phyloP scores from a whole-genome alignment of 2,888 invertebrate genomes.

The Celastrina argiolus region DNA sequence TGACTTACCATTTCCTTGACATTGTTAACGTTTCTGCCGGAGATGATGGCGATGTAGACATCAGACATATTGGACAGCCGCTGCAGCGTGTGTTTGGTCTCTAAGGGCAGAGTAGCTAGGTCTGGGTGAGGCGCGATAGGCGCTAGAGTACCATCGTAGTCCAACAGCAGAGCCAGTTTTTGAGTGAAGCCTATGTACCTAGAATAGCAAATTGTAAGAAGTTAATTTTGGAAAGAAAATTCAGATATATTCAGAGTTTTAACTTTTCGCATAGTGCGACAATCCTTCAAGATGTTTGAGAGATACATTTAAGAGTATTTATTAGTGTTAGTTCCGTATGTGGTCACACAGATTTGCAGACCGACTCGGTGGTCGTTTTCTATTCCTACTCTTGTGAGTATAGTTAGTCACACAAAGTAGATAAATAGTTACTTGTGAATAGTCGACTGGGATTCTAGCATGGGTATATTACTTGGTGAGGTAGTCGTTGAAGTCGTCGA shows the following conservation, averaged over 20 bases:
- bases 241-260: too few relatives aligned
- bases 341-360: too few relatives aligned
- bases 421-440: background rate
- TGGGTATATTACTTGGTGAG: conserved; percentile 82
- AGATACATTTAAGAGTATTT: too few relatives aligned
- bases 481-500: conserved; percentile 94
- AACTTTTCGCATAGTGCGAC: too few relatives aligned
- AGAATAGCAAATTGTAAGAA: conserved; percentile 20
- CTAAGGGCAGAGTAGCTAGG: conserved; percentile 89
- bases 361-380: too few relatives aligned
- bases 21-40: conserved; percentile 91
- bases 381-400: background rate
- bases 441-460: background rate
- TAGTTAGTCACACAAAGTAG: background rate
- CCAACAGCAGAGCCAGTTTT: conserved; percentile 88
- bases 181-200: conserved; percentile 92
- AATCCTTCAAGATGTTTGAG: too few relatives aligned
- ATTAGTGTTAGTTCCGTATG: too few relatives aligned
- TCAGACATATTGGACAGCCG: conserved; percentile 90
- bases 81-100: conserved; percentile 90
- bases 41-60: conserved; percentile 91
- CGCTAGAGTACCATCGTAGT: conserved; percentile 93
- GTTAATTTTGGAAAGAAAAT: too few relatives aligned
- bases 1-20: conserved; percentile 89
- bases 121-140: conserved; percentile 94